phyloP scores from a whole-genome alignment of 2,888 invertebrate genomes.

The Nomada flava region DNA sequence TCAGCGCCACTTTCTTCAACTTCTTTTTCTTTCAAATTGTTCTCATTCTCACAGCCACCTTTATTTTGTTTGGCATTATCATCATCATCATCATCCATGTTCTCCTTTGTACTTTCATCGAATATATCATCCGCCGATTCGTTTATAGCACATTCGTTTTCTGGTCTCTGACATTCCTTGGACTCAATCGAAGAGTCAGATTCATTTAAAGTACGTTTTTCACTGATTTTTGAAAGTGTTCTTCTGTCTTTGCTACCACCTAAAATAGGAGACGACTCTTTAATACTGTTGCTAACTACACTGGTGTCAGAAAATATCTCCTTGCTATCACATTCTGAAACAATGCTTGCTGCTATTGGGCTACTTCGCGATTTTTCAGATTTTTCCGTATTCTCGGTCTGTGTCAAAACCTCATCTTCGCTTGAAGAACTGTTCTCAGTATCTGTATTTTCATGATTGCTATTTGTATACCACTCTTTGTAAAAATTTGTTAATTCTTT shows the following conservation, averaged over 20 bases:
- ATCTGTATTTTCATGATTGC: slow-evolving; percentile 39
- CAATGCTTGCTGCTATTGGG: slow-evolving; percentile 13
- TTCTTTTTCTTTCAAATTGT: background rate
- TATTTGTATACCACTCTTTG: slow-evolving; percentile 64
- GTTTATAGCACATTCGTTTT: background rate
- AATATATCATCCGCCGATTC: slow-evolving; percentile 58
- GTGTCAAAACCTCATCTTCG: background rate
- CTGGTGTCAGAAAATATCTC: slow-evolving; percentile 75
- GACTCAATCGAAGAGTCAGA: background rate
- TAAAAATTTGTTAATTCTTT: slow-evolving; percentile 65
- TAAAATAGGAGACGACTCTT: slow-evolving; percentile 25
- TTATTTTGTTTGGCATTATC: background rate
- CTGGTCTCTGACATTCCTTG: background rate
- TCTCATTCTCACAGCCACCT: background rate
- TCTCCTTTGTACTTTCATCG: background rate
- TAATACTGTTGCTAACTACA: background rate
- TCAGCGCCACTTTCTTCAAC: background rate
- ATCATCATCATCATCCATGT: background rate
- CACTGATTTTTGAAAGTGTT: background rate
- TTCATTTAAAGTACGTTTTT: no score
- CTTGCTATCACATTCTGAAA: slow-evolving; percentile 75
- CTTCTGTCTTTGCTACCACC: background rate
- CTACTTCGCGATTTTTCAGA: background rate
- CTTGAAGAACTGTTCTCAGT: slow-evolving; percentile 15
- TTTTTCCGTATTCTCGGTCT: background rate